These are phyloP conservation scores for Amphiprion clarkii DNA, from an alignment of 2,797 vertebrate species.

Conservation along the genomic window DNA sequence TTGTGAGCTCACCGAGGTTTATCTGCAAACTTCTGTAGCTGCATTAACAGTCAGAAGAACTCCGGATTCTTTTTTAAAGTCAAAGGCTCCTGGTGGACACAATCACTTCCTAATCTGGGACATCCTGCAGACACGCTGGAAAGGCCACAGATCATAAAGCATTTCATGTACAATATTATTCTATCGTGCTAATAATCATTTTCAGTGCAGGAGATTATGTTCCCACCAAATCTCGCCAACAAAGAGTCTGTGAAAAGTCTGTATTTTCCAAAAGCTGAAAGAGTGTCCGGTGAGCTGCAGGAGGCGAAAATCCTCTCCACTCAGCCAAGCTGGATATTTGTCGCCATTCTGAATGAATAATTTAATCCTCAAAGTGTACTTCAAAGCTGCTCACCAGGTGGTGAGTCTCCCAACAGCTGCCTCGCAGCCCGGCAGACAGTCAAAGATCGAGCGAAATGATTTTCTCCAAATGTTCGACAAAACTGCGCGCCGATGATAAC, in stretches of 20 bases:
- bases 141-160: slow-evolving; percentile 38
- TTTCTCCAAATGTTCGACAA: slow-evolving; percentile 94
- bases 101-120: slow-evolving; percentile 52
- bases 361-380: slow-evolving; percentile 98
- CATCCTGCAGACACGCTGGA: slow-evolving; percentile 45
- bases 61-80: slow-evolving; percentile 42
- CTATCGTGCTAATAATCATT: slow-evolving; percentile 82
- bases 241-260: slow-evolving; percentile 89
- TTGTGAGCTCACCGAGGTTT: slow-evolving; percentile 55
- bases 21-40: slow-evolving; percentile 65
- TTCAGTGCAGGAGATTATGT: slow-evolving; percentile 84
- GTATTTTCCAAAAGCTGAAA: slow-evolving; percentile 91
- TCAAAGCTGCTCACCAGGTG: slow-evolving; percentile 94
- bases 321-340: slow-evolving; percentile 75
- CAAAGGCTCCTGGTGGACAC: slow-evolving; percentile 47
- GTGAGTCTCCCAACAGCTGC: slow-evolving; percentile 87
- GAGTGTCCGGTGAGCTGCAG: slow-evolving; percentile 89
- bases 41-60: slow-evolving; percentile 60
- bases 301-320: slow-evolving; percentile 90
- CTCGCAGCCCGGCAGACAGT: slow-evolving; percentile 92
- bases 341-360: slow-evolving; percentile 95
- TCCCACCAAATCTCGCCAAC: slow-evolving; percentile 88
- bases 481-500: slow-evolving; percentile 94
- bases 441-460: slow-evolving; percentile 93
- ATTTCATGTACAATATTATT: slow-evolving; percentile 73